phyloP scores from a whole-genome alignment of 2,113 vertebrate species.

The Pseudorhombus dupliciocellatus region DNA sequence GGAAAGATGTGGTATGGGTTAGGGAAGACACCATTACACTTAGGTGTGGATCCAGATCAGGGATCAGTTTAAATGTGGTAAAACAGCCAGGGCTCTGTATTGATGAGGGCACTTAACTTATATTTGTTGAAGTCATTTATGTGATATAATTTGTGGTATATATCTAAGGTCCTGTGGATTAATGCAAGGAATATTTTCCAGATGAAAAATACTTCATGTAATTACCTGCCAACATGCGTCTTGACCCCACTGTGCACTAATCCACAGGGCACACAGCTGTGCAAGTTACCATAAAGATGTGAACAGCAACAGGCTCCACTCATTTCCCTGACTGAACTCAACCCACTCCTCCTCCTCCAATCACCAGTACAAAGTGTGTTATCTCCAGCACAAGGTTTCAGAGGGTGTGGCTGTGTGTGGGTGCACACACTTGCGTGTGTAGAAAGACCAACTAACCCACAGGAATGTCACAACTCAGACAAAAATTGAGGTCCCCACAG shows the following conservation, averaged over 20 bases:
- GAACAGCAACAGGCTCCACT: conserved; percentile 25
- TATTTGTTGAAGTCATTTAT: no score
- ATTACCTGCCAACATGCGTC: neutral
- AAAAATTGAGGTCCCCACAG: neutral
- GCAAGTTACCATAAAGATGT: conserved; percentile 2
- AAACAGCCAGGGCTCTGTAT: no score
- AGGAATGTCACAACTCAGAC: neutral
- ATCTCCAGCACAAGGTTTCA: conserved; percentile 10
- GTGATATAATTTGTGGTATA: no score
- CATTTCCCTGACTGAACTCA: neutral
- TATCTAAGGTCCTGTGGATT: no score
- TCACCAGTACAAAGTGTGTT: conserved; percentile 5
- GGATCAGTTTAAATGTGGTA: no score
- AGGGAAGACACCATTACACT: neutral
- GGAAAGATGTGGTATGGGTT: neutral
- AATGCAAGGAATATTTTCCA: no score
- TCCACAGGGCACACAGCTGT: conserved; percentile 14
- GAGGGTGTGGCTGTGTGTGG: neutral
- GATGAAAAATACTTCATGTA: neutral
- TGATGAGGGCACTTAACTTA: no score
- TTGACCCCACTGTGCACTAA: neutral
- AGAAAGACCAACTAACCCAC: neutral
- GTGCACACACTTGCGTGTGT: neutral
- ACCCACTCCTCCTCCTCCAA: conserved; percentile 17
- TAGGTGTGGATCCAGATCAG: no score